These are phyloP conservation scores for Drosophila sucinea DNA, from an alignment of 1,140 invertebrate genomes.

Conservation along the genomic window DNA sequence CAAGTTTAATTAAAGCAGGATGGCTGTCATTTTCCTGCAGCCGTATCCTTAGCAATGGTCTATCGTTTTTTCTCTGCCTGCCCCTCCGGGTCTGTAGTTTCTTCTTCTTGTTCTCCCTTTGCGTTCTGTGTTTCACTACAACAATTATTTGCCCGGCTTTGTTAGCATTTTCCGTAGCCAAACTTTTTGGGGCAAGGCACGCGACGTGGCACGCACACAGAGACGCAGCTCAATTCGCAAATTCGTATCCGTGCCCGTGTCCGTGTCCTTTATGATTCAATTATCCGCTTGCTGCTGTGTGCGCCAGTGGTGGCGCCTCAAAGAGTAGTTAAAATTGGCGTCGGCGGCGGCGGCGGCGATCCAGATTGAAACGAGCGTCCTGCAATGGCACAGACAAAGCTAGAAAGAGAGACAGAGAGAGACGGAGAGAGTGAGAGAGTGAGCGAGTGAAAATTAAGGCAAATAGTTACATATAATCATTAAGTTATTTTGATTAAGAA, in stretches of 20 bases:
- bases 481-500: constrained; percentile 81
- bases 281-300: constrained; percentile 59
- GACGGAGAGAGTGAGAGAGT: constrained; percentile 33
- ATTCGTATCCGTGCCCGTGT: constrained; percentile 18
- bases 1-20: constrained; percentile 76
- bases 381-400: constrained; percentile 34
- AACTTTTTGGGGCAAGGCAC: constrained; percentile 23
- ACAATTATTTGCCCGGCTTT: constrained; percentile 79
- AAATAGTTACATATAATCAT: constrained; percentile 78
- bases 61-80: constrained; percentile 13
- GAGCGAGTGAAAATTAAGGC: constrained; percentile 47
- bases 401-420: constrained; percentile 20
- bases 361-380: constrained; percentile 31
- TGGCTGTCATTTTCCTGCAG: constrained; percentile 73
- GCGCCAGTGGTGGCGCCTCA: constrained; percentile 58
- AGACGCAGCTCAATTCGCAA: constrained; percentile 9
- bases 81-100: constrained; percentile 6
- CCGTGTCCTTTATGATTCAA: constrained; percentile 73
- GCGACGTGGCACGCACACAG: neutral
- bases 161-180: constrained; percentile 55
- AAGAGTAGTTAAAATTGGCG: constrained; percentile 71
- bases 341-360: constrained; percentile 40
- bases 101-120: neutral
- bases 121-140: constrained; percentile 28
- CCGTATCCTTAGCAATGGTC: constrained; percentile 34